phyloP scores from a whole-genome alignment of 2,888 invertebrate species.

The Mayetiola destructor region DNA sequence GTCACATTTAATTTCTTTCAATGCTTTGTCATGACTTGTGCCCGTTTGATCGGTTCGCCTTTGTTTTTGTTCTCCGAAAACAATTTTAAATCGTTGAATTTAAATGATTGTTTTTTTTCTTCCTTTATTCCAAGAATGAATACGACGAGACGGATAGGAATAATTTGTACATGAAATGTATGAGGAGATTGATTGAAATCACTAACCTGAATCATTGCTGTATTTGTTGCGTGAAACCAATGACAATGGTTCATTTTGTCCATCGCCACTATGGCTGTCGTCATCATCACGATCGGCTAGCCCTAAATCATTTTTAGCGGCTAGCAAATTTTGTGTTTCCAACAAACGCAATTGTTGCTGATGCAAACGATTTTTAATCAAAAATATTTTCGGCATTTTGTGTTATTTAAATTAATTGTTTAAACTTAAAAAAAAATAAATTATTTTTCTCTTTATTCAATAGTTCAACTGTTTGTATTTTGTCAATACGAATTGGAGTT shows the following conservation, averaged over 20 bases:
- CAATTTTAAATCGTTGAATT: not conserved
- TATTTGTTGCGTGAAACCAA: conserved; percentile 42
- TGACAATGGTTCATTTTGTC: conserved; percentile 46
- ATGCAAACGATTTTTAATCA: conserved; percentile 79
- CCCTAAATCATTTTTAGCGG: conserved; percentile 45
- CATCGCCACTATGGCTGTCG: conserved; percentile 22
- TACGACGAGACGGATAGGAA: not conserved
- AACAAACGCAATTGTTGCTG: conserved; percentile 76
- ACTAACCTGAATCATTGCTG: conserved; percentile 34
- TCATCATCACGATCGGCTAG: conserved; percentile 44
- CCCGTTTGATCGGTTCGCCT: not conserved
- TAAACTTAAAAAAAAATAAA: not conserved
- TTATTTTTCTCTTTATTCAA: not conserved
- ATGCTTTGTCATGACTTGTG: too few species aligned
- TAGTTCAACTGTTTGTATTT: not conserved
- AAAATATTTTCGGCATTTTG: conserved; percentile 82
- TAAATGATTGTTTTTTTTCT: not conserved
- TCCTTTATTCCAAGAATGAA: not conserved
- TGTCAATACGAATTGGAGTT: too few species aligned
- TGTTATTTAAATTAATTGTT: not conserved
- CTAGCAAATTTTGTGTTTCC: conserved; percentile 65
- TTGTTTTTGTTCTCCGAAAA: not conserved
- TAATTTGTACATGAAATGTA: too few species aligned
- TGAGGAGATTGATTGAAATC: too few species aligned
- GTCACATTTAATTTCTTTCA: too few species aligned